phyloP scores from a whole-genome alignment of 2,888 invertebrate genomes.

The Eupithecia pulchellata region DNA sequence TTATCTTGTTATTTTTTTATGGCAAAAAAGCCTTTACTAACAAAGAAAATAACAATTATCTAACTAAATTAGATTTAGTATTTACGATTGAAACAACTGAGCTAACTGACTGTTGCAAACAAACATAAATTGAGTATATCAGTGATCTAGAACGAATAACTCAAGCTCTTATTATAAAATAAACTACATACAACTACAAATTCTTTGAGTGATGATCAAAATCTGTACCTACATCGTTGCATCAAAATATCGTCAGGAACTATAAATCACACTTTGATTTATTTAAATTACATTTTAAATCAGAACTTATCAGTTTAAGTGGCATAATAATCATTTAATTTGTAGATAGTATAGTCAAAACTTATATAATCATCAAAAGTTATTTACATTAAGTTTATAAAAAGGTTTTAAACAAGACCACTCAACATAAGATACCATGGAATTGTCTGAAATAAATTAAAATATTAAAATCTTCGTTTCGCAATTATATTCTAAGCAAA shows the following conservation, averaged over 20 bases:
- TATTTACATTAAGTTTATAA: background rate
- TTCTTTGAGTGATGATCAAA: background rate
- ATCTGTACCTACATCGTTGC: background rate
- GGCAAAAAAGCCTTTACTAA: too few relatives aligned
- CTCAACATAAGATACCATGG: conserved; percentile 32
- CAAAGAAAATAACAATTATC: too few relatives aligned
- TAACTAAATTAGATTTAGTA: too few relatives aligned
- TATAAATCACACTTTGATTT: background rate
- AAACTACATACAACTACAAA: too few relatives aligned
- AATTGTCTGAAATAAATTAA: conserved; percentile 43
- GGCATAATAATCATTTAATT: background rate
- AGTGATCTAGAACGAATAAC: too few relatives aligned
- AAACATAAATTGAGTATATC: too few relatives aligned
- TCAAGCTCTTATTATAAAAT: too few relatives aligned
- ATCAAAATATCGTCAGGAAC: background rate
- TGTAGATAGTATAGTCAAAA: background rate
- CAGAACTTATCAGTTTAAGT: background rate
- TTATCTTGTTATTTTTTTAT: too few relatives aligned
- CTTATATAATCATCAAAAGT: background rate
- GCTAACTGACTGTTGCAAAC: too few relatives aligned
- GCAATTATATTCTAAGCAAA: conserved; percentile 20
- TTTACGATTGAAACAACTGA: too few relatives aligned
- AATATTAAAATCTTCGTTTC: conserved; percentile 34
- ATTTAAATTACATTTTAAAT: conserved; percentile 6
- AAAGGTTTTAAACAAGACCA: background rate